Evolutionary conservation across 2,888 invertebrate species (phyloP), one percentile per base, ranked within the genome.

Genomic region (Cantharis nigra): DNA sequence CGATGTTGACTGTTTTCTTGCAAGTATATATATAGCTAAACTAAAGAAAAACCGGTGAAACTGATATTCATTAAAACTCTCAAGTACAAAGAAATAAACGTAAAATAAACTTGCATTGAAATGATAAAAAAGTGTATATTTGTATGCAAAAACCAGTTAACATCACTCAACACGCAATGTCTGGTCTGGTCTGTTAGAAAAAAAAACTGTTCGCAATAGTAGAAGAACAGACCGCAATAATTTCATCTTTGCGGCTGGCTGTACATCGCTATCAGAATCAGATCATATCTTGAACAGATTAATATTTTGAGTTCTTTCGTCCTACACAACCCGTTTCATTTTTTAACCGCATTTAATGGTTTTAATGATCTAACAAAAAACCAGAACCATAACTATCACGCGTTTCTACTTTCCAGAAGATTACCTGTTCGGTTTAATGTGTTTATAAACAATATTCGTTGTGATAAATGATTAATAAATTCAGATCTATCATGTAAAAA

Each of bases 211-310:
- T 63, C 63, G 70, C 72, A 63, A 71, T 72, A 76, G 76, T 79
- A 79, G 80, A 78, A 75, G 70, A 80, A 81, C 82, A 81, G 81
- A 83, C 82, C 82, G 81, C 81, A 80, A 83, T 84, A 84, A 84
- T 84, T 84, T 82, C 83, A 83, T 84, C 83, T 82, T 82, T 79
- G 81, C 78, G 82, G 81, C 83, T 62, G 82, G 81, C 83, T 62
- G 71, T 74, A 76, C 78, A 80, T 84, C 82, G 82, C 83, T 83
- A 82, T 82, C 83, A 81, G 82, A 83, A 82, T 82, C 83, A 81
- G 82, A 83, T 82, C 81, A 81, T 81, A 81, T 78, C 80, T 78
- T 76, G 72, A 65, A 70, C 78, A 78, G 78, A 72, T 75, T 75
- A 78, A 72, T 72, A 75, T 75, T 78, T 78, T 71, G 78, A 75